A percentile compares a stretch with the other conserved stretches of the same genome.
Evolutionary conservation across 2,113 vertebrate species (phyloP).

Genomic region (Melospiza melodia): DNA sequence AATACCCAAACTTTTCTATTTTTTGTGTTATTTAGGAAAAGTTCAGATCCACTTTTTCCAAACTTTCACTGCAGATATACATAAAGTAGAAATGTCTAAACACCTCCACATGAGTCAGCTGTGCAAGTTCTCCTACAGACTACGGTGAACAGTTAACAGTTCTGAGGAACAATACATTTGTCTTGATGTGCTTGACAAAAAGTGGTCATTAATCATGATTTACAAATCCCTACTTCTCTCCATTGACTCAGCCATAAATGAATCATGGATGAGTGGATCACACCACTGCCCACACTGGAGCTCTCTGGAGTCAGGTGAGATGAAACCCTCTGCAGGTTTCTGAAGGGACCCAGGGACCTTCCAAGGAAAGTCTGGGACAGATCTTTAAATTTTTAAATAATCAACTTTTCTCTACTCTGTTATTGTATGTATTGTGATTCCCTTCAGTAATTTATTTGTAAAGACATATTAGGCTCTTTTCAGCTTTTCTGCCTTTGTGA

Average conservation of each 20-base stretch:
- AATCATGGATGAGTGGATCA: not conserved
- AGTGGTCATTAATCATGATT: constrained; percentile 1
- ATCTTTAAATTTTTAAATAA: not conserved
- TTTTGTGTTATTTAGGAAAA: not conserved
- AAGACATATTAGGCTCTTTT: not conserved
- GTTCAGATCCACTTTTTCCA: not conserved
- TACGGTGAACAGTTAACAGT: not conserved
- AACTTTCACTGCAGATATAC: not conserved
- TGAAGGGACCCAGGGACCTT: not conserved
- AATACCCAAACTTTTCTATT: not conserved
- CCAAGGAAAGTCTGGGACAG: not conserved
- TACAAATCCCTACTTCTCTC: not conserved
- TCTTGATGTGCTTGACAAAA: constrained; percentile 4
- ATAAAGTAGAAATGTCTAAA: not conserved
- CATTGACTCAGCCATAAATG: not conserved
- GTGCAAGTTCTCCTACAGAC: not conserved
- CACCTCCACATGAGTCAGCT: not conserved
- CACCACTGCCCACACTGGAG: not conserved
- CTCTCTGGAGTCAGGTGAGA: not conserved
- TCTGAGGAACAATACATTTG: not conserved
- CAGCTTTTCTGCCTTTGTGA: not conserved
- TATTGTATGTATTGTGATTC: not conserved
- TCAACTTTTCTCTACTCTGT: not conserved
- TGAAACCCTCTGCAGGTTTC: not conserved
- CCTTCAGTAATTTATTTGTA: not conserved